These are phyloP conservation scores for Isotomurus palustris DNA, from an alignment of 2,888 invertebrate species.

Conservation along the genomic window DNA sequence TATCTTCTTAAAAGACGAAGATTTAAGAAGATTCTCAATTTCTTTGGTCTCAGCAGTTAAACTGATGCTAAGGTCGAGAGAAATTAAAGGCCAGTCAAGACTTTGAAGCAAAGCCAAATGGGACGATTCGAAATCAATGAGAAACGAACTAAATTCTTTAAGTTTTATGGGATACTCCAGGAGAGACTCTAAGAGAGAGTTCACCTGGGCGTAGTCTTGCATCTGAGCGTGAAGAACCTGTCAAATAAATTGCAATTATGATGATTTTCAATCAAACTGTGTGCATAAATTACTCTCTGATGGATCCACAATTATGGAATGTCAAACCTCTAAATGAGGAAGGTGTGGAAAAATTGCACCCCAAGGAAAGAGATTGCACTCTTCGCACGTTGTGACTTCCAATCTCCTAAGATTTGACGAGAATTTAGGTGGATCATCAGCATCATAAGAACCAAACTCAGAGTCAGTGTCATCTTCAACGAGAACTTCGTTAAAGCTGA, in stretches of 20 bases:
- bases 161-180: conserved; percentile 17
- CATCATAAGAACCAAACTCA: background rate
- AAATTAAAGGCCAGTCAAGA: conserved; percentile 15
- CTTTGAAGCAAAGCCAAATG: conserved; percentile 31
- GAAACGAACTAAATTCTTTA: conserved; percentile 33
- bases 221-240: conserved; percentile 31
- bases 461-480: conserved; percentile 7
- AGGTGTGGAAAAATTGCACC: conserved; percentile 13
- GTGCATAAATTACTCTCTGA: no score
- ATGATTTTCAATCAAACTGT: background rate
- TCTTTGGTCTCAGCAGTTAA: conserved; percentile 6
- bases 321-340: conserved; percentile 12
- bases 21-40: conserved; percentile 18
- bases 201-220: conserved; percentile 21
- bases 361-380: conserved; percentile 28
- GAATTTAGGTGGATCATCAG: background rate
- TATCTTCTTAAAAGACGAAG: conserved; percentile 6
- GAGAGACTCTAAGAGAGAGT: conserved; percentile 20
- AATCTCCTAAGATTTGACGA: conserved; percentile 10
- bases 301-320: no score
- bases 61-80: conserved; percentile 30
- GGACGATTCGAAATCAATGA: conserved; percentile 28
- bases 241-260: background rate
- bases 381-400: conserved; percentile 26
- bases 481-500: conserved; percentile 23